Evolutionary conservation across 2,113 vertebrate genomes (phyloP).

Genomic region (Pterocles burchelli): DNA sequence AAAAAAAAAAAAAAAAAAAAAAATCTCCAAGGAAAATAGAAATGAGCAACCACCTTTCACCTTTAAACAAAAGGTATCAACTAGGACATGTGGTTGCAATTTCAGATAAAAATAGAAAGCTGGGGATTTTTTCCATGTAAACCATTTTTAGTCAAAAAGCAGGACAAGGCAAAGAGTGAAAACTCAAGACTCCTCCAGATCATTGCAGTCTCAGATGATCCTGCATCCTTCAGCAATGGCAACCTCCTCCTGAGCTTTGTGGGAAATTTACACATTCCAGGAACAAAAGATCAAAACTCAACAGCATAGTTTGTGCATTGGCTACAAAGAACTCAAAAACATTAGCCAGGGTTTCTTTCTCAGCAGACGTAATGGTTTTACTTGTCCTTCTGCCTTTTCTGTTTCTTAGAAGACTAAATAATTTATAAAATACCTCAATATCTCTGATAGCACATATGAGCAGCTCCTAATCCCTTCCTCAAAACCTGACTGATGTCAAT

Average conservation of each 20-base stretch:
- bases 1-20: neutral
- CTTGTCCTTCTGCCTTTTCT: neutral
- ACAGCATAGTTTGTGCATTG: neutral
- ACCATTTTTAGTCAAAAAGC: neutral
- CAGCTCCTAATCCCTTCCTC: neutral
- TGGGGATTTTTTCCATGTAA: neutral
- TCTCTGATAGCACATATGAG: neutral
- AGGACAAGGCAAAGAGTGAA: neutral
- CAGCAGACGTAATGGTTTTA: neutral
- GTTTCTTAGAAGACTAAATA: neutral
- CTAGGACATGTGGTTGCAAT: neutral
- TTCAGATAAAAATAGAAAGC: neutral
- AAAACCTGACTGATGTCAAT: neutral
- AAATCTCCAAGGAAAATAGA: neutral
- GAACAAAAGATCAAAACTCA: neutral
- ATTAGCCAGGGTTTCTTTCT: neutral
- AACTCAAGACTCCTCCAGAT: neutral
- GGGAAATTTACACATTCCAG: neutral
- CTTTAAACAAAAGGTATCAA: neutral
- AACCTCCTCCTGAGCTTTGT: neutral
- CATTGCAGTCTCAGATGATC: neutral
- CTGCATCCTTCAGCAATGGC: neutral
- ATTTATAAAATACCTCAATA: neutral
- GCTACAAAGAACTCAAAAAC: neutral
- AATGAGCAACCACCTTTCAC: neutral